These are phyloP conservation scores for Litoditis marina DNA, from an alignment of 2,888 invertebrate genomes.

Conservation along the genomic window DNA sequence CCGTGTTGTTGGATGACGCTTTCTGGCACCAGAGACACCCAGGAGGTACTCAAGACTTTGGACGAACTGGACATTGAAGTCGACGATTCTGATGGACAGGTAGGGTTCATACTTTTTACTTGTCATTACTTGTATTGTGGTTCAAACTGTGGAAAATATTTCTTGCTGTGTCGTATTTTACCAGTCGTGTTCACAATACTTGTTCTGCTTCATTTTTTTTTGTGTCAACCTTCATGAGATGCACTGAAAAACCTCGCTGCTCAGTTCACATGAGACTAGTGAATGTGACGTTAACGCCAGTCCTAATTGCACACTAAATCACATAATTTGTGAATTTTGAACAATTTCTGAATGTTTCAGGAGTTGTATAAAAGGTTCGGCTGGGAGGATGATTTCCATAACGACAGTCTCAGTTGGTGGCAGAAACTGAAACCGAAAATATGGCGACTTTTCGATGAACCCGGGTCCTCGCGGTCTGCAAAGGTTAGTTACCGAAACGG, in stretches of 20 bases:
- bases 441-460: conserved; percentile 98
- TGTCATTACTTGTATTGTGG: conserved; percentile 1
- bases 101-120: conserved; percentile 18
- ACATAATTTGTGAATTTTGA: too few relatives aligned
- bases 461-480: conserved; percentile 92
- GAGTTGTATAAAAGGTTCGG: conserved; percentile 79
- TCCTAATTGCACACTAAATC: too few relatives aligned
- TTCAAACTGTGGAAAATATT: conserved; percentile 12
- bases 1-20: conserved; percentile 95
- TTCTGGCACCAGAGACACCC: conserved; percentile 69
- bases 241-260: too few relatives aligned
- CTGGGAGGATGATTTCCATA: conserved; percentile 90
- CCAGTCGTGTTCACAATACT: conserved; percentile 1
- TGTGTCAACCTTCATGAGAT: too few relatives aligned
- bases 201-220: too few relatives aligned
- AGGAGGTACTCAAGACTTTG: conserved; percentile 67
- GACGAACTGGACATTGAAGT: conserved; percentile 58
- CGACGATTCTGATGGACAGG: conserved; percentile 51
- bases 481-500: conserved; percentile 71
- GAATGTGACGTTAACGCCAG: too few relatives aligned
- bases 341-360: too few relatives aligned
- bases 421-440: conserved; percentile 93
- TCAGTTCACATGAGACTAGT: too few relatives aligned
- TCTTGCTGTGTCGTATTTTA: neutral
- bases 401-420: conserved; percentile 75